These are phyloP conservation scores for Ciona savignyi DNA, from an alignment of 23 tunicate species.

Conservation along the genomic window DNA sequence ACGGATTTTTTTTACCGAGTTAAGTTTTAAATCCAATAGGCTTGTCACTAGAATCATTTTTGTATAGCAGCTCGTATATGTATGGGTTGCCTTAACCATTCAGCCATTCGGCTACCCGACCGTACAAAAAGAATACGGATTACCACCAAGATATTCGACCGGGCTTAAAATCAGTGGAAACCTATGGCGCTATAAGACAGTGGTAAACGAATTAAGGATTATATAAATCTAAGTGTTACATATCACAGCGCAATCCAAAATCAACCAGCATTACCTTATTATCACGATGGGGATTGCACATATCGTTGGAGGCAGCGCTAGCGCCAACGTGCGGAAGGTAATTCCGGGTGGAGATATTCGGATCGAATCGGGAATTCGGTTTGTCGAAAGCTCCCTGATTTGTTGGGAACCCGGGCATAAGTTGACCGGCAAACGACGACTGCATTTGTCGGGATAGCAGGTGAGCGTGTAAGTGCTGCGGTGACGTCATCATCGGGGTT, in stretches of 20 bases:
- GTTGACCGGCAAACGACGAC: constrained; percentile 4
- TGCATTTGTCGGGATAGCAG: constrained; percentile 21
- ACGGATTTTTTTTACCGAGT: too few species aligned
- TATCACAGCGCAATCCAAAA: too few species aligned
- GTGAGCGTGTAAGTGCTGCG: constrained; percentile 23
- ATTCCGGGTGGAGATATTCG: constrained; percentile 7
- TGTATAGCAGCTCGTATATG: too few species aligned
- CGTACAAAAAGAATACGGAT: too few species aligned
- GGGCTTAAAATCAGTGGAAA: too few species aligned
- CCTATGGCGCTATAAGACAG: too few species aligned
- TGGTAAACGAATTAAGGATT: neutral
- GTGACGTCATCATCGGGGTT: constrained; percentile 55
- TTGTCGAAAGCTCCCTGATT: neutral
- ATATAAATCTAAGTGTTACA: too few species aligned
- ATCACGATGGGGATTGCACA: neutral
- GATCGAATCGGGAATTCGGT: constrained; percentile 3
- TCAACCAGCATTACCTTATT: neutral
- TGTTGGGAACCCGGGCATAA: neutral
- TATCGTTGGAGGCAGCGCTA: neutral
- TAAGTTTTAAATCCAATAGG: too few species aligned
- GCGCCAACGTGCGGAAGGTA: constrained; percentile 21
- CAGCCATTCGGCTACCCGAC: too few species aligned
- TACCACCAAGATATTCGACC: too few species aligned
- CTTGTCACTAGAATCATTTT: too few species aligned
- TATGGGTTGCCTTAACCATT: too few species aligned